These are phyloP conservation scores for Tuberolachnus salignus DNA, from an alignment of 2,888 invertebrate species.

Conservation along the genomic window DNA sequence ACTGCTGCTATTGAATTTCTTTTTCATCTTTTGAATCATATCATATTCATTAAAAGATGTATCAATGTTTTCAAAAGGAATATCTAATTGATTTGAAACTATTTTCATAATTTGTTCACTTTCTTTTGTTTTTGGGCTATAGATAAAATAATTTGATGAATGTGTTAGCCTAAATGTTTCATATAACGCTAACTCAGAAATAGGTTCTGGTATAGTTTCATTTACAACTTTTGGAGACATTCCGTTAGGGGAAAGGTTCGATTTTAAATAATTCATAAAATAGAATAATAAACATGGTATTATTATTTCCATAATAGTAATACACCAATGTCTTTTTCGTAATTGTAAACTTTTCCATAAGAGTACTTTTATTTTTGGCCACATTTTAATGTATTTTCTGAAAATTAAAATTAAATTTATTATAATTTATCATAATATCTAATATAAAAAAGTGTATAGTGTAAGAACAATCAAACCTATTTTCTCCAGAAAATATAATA, in stretches of 20 bases:
- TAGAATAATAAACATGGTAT: slow-evolving; percentile 56
- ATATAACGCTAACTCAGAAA: not conserved
- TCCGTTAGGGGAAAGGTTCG: not conserved
- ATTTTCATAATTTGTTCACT: slow-evolving; percentile 16
- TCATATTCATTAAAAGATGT: slow-evolving; percentile 11
- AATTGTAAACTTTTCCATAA: slow-evolving; percentile 58
- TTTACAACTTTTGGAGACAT: not conserved
- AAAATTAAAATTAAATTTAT: slow-evolving; percentile 29
- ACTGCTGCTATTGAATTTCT: not conserved
- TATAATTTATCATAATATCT: not conserved
- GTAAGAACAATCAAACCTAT: too few relatives aligned
- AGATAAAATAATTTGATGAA: not conserved
- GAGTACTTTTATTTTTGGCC: slow-evolving; percentile 54
- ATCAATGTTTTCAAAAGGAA: not conserved
- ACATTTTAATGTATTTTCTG: slow-evolving; percentile 27
- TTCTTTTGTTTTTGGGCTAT: slow-evolving; percentile 2
- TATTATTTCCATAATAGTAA: slow-evolving; percentile 57
- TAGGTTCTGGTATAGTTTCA: slow-evolving; percentile 14
- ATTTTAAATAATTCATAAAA: slow-evolving; percentile 36
- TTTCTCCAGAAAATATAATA: too few relatives aligned
- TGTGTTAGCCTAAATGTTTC: fast-evolving
- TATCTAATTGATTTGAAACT: not conserved
- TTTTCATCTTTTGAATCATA: slow-evolving; percentile 23
- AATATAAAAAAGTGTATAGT: too few relatives aligned
- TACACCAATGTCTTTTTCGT: slow-evolving; percentile 57